Evolutionary conservation across 2,113 vertebrate genomes (phyloP).

Genomic region (Channa maculata): DNA sequence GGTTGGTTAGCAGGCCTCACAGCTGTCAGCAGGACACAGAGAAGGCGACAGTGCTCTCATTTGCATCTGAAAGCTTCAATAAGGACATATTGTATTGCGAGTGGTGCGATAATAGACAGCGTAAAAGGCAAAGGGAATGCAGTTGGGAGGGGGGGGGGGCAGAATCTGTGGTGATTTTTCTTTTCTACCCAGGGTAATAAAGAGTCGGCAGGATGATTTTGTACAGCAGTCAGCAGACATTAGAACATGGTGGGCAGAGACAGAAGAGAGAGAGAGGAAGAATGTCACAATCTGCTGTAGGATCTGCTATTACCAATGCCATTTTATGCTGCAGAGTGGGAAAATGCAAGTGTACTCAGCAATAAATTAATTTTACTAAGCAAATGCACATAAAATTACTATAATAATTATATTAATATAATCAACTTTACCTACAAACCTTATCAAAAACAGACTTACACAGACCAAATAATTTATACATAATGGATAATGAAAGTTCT

Average conservation of each 20-base stretch:
- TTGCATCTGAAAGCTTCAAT: conserved; percentile 81
- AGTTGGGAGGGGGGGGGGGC: conserved; percentile 48
- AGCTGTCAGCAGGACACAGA: conserved; percentile 73
- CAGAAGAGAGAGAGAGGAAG: not conserved
- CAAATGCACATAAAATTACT: no score
- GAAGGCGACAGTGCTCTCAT: conserved; percentile 68
- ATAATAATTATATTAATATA: no score
- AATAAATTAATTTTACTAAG: not conserved
- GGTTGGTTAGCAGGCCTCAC: conserved; percentile 63
- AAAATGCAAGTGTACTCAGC: not conserved
- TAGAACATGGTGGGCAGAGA: conserved; percentile 27
- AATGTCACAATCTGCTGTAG: conserved; percentile 7
- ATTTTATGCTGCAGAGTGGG: not conserved
- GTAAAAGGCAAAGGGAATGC: conserved; percentile 69
- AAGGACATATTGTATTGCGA: conserved; percentile 75
- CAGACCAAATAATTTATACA: no score
- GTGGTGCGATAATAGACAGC: conserved; percentile 67
- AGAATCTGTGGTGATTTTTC: conserved; percentile 41
- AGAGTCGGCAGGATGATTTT: conserved; percentile 45
- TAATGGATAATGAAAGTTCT: no score
- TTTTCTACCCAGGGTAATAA: conserved; percentile 26
- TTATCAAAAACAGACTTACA: no score
- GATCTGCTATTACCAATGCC: not conserved
- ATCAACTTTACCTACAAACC: no score
- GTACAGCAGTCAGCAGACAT: conserved; percentile 19